Base-by-base conservation (phyloP, 2,797 vertebrate genomes). In the Siniperca obscura region DNA sequence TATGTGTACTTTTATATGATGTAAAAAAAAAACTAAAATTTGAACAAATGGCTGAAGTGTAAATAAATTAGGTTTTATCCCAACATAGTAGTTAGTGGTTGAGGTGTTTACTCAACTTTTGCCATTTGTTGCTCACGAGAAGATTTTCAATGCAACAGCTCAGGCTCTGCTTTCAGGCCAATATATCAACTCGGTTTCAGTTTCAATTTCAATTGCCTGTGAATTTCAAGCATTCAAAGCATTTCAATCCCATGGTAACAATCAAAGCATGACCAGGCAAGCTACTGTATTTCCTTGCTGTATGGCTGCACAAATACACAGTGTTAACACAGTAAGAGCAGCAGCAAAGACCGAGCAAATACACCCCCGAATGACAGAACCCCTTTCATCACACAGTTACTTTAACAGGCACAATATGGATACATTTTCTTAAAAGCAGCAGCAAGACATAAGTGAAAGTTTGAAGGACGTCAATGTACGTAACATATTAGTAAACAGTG, bases 61-160 rank as follows among this genome's bases (percentile, higher is more conserved):
- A 72, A 75, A 53, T 60, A 48, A 55, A 78, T 61, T 13, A 53
- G n/a, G 21, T 42, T 80, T 76, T n/a, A 48, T 72, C 61, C 22
- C 59, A 66, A 80, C 52, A n/a, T 6, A 46, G 34, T 70, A 73
- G 61, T 75, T 82, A 30, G 36, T n/a, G 62, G n/a, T 55, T 48
- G 3, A 34, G 57, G 66, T 67, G 59, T 81, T 80, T 64, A 25
- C 36, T 70, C 42, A 46, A 53, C 76, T 8, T 48, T 75, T 75
- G 66, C 42, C 14, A 59, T 53, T 72, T 74, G 34, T 56, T 17
- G 40, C 25, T 48, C 25, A 48, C 22, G 70, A 61, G 34, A 27
- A 25, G 14, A 68, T 42, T 68, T 65, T 60, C 50, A 82, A 22
- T 50, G 76, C 46, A 46, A 67, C 61, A 38, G 48, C n/a, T 64